Base-by-base conservation (phyloP, 1,140 invertebrate genomes). In the Scaptodrosophila lebanonensis region DNA sequence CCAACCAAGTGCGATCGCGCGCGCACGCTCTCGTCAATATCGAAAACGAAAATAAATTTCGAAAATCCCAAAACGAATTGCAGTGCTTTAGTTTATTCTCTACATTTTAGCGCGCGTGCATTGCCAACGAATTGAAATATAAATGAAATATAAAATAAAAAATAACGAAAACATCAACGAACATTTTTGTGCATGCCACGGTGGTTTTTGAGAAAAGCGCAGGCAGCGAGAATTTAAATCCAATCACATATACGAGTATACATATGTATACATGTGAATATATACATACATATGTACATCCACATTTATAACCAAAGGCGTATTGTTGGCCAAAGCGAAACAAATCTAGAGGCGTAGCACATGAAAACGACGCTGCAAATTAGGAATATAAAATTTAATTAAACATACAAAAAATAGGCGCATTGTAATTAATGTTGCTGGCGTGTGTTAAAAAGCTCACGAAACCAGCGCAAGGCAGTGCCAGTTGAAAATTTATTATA, bases 151-250 rank as follows among this genome's bases (percentile, higher is more conserved):
- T 44, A 12, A 32, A 43, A 16, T 50, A 45, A 58, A 38, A 39
- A 29, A 25, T 15, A 40, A 36, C 25, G n/a, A 38, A 49, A 33
- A 35, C 42, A 76, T 63, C 71, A 48, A 71, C 56, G 54, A 60
- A 65, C 54, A 60, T 64, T 56, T 54, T 71, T 57, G 60, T 76
- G 72, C 72, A 77, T 60, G 67, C 72, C 73, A 54, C 72, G n/a
- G 58, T 71, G 52, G 70, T 63, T 40, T 59, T 52, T 25, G 20
- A 44, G 33, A 60, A 18, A 27, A 48, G 35, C 38, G 25, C 11
- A 7, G 17, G 52, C 52, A 39, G 32, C 32, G 44, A 59, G 42
- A 40, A 66, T 57, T 62, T 53, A 66, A 35, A 43, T 61, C 56
- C 50, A 63, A 53, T 44, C 45, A 54, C 32, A 40, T 36, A 57